phyloP scores from a whole-genome alignment of 1,140 invertebrate genomes.

The Mamestra configurata region DNA sequence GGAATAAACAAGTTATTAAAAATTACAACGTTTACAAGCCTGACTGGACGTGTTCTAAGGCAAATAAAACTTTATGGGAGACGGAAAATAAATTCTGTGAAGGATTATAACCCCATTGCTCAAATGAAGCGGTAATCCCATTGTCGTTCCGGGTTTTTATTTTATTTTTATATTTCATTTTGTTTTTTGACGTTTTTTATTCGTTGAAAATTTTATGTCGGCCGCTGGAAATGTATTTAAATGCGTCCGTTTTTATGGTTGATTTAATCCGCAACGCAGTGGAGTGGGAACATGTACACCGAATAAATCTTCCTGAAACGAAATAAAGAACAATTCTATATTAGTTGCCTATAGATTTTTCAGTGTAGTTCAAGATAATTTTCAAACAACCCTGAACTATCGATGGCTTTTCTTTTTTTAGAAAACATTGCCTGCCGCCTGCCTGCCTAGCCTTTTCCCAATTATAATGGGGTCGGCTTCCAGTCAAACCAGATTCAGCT shows the following conservation, averaged over 20 bases:
- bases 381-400: too few species aligned
- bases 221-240: neutral
- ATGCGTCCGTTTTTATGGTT: neutral
- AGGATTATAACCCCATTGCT: constrained; percentile 53
- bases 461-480: neutral
- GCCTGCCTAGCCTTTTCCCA: neutral
- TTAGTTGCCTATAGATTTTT: too few species aligned
- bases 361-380: too few species aligned
- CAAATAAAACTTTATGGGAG: constrained; percentile 48
- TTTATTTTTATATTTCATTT: constrained; percentile 34
- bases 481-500: too few species aligned
- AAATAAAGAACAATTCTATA: too few species aligned
- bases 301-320: too few species aligned
- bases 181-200: neutral
- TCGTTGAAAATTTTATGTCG: neutral
- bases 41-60: constrained; percentile 25
- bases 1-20: constrained; percentile 24
- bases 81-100: constrained; percentile 43
- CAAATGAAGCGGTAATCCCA: constrained; percentile 49
- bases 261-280: neutral
- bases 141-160: constrained; percentile 18
- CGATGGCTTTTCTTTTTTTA: too few species aligned
- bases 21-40: constrained; percentile 4
- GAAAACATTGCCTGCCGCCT: too few species aligned
- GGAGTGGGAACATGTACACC: too few species aligned